Evolutionary conservation across 1,140 invertebrate species (phyloP), one percentile per base, ranked within the genome.

Genomic region (Mactra quadrangularis): DNA sequence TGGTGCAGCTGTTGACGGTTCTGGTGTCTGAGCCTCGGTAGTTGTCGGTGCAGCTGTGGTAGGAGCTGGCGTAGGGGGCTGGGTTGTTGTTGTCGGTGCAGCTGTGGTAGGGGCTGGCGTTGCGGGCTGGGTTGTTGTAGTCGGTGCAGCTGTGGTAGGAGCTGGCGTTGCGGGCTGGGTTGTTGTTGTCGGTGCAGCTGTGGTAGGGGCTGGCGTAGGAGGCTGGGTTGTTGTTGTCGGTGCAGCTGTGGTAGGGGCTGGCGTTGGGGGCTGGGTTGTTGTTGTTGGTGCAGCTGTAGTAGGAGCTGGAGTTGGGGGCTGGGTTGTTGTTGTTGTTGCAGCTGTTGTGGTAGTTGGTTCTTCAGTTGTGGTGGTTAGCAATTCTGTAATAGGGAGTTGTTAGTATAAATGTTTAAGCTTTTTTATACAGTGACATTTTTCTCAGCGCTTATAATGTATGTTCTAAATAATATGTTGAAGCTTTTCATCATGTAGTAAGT

Each of bases 1-100:
- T 52, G 38, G 52, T 7, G 11, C 22, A 38, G 41, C 31, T 41
- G 27, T 25, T 59, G 71, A 22, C 25, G 25, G 6, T 19, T 35
- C 25, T 59, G 71, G 31, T 33, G 33, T 64, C 60, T 15, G 60
- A 9, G n/a, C 15, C 52, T 71, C 45, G 45, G 45, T 17, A 2
- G 66, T 71, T 6, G 41, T 29, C 9, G 71, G 50, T 9, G 19
- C 15, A 25, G 52, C 71, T 15, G 68, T 52, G 29, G 53, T 52
- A 13, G 33, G 33, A n/a, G 55, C 19, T 6, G 52, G 53, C 25
- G 55, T 15, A 6, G 25, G 4, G 25, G 31, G 15, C 25, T 9
- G 15, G 31, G 55, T 59, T n/a, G 55, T 59, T 22, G 55, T 59
- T n/a, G 7, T 59, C 31, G 55, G 31, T 22, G 55, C 31, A n/a